Evolutionary conservation across 2,888 invertebrate genomes (phyloP).

Genomic region (Phorcus lineatus): DNA sequence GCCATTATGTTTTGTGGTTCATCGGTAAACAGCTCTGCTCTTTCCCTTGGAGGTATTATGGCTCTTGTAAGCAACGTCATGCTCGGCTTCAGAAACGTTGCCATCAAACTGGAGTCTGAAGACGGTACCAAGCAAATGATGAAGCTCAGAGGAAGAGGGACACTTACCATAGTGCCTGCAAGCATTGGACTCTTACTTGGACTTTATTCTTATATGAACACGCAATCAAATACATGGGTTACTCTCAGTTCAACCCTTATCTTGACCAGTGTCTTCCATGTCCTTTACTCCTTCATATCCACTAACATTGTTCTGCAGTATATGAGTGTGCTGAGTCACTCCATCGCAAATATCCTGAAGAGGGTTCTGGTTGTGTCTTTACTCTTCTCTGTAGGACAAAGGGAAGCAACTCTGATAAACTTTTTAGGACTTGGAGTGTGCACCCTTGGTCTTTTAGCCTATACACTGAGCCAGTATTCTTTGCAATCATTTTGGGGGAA

Average conservation of each 20-base stretch:
- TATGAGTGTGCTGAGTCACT: conserved; percentile 43
- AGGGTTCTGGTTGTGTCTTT: conserved; percentile 40
- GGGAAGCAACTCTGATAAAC: conserved; percentile 31
- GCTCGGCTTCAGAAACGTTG: conserved; percentile 40
- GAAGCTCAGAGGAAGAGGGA: not conserved
- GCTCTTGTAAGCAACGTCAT: conserved; percentile 41
- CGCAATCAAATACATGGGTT: not conserved
- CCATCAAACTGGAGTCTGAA: conserved; percentile 32
- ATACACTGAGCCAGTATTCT: conserved; percentile 14
- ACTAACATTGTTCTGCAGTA: conserved; percentile 33
- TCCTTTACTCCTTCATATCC: conserved; percentile 39
- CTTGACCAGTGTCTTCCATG: conserved; percentile 35
- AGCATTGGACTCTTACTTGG: not conserved
- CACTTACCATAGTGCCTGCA: not conserved
- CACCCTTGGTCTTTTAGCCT: conserved; percentile 32
- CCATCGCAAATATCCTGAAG: conserved; percentile 43
- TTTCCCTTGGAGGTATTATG: conserved; percentile 28
- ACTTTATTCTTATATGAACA: not conserved
- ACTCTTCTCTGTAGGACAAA: conserved; percentile 32
- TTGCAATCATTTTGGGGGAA: not conserved
- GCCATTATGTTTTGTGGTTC: conserved; percentile 35
- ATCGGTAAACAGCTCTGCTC: not conserved
- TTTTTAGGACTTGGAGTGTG: conserved; percentile 32
- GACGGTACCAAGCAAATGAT: not conserved
- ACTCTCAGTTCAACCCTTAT: not conserved